A percentile compares a stretch with the other conserved stretches of the same genome.
Conservation (phyloP, 2,797 vertebrate species). For the Phoxinus dragarum region DNA sequence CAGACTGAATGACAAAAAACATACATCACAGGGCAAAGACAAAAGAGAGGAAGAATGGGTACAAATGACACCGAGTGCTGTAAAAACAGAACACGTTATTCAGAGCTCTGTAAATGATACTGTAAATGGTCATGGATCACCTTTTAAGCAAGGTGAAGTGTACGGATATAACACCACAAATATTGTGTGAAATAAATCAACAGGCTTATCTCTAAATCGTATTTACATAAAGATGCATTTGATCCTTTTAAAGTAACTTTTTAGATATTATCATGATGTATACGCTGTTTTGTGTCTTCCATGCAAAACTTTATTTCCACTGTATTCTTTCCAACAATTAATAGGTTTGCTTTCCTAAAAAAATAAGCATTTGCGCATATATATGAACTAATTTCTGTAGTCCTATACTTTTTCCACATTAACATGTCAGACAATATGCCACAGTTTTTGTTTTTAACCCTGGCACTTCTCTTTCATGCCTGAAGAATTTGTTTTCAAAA, state of each 20-base stretch:
- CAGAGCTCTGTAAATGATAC: not conserved
- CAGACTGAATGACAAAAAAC: not conserved
- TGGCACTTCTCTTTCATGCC: conserved; percentile 4
- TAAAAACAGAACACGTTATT: not conserved
- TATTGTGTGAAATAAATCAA: not conserved
- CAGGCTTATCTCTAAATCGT: not conserved
- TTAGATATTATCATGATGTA: not conserved
- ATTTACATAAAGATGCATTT: not conserved
- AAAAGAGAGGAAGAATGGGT: not conserved
- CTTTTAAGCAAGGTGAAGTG: not conserved
- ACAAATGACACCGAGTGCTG: not conserved
- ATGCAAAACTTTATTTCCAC: not conserved
- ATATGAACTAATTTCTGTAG: not conserved
- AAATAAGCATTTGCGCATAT: not conserved
- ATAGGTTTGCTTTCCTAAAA: not conserved
- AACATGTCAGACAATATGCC: not conserved
- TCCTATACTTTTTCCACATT: not conserved
- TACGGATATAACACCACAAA: not conserved
- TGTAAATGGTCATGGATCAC: not conserved
- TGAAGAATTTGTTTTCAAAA: conserved; percentile 20
- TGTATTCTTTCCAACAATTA: not conserved
- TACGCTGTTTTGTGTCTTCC: not conserved
- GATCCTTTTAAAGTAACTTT: not conserved
- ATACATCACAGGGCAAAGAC: not conserved
- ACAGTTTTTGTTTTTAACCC: conserved; percentile 22